Percentiles rank a stretch among this genome's conserved stretches.
Evolutionary conservation across 2,113 vertebrate genomes (phyloP).

Genomic region (Cervus canadensis): DNA sequence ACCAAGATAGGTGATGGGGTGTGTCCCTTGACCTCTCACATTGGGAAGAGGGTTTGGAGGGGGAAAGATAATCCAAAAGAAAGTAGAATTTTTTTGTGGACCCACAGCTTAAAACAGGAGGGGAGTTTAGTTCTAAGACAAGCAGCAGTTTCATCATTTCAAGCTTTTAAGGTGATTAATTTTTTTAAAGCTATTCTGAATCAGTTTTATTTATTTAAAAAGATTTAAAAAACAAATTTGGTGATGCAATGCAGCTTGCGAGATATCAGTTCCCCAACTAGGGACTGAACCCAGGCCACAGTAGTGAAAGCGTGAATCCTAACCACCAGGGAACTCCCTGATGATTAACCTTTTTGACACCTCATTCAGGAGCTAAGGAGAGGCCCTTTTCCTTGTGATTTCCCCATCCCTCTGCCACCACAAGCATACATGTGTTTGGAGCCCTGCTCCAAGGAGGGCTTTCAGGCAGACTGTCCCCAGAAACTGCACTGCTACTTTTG

Average conservation of each 20-base stretch:
- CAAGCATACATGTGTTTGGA: fast-evolving
- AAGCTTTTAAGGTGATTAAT: background rate
- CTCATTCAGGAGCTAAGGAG: background rate
- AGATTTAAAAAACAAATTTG: background rate
- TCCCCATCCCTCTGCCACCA: background rate
- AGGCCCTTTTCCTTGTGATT: background rate
- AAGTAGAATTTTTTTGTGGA: background rate
- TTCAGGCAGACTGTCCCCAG: background rate
- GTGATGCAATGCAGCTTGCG: background rate
- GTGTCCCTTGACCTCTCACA: background rate
- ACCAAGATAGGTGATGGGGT: no score
- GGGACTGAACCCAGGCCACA: background rate
- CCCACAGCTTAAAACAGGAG: background rate
- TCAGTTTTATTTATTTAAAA: background rate
- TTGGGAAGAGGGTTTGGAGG: background rate
- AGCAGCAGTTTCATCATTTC: background rate
- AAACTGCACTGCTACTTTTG: background rate
- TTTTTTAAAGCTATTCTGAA: background rate
- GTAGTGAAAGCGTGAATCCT: background rate
- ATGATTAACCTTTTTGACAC: background rate
- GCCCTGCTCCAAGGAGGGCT: background rate
- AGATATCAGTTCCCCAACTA: background rate
- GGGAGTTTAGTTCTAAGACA: background rate
- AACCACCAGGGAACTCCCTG: background rate
- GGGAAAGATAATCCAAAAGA: background rate